Base-by-base conservation (phyloP, 2,113 vertebrate species). In the Saimiri boliviensis region DNA sequence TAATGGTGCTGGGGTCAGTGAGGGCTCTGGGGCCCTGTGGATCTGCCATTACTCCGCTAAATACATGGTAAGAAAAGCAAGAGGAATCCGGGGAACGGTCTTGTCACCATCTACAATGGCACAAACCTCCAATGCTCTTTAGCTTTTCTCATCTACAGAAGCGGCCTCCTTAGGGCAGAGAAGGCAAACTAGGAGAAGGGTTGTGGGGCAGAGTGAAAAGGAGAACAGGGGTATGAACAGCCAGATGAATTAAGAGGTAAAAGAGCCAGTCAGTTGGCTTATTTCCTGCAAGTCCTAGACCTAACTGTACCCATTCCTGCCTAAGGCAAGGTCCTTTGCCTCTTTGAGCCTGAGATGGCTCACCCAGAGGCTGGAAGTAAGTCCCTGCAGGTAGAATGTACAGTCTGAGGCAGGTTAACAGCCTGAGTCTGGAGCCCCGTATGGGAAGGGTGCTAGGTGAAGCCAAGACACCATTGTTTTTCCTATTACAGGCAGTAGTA, bases 31-130 rank as follows among this genome's bases (percentile, higher is more conserved):
- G 80, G 32, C n/a, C 56, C 54, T 92, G 11, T n/a, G 66, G 83
- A 89, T 35, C 16, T 70, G 25, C 68, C 6, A 20, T 90, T 74
- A 94, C 84, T 95, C 71, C 79, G 90, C 87, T 93, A 82, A 81
- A 82, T 49, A 86, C 87, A 63, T 2, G 45, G 45, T 52, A 54
- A 76, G 90, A 86, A 92, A 93, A 89, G 63, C 93, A 70, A 66
- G 88, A 70, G 81, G 56, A 37, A 89, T 94, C 89, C 68, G 73
- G 93, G 93, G 91, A 93, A 68, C 16, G 63, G 80, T 70, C 86
- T n/a, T 94, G 71, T 63, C 56, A 79, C 76, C 54, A 84, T 42
- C 74, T 49, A 37, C 27, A 47, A 30, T 5, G 32, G 91, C 63
- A 86, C 73, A 23, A 20, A 3, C 74, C 9, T 77, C 32, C 0